Conservation (phyloP, 2,888 invertebrate species). For the Romanomermis culicivorax region DNA sequence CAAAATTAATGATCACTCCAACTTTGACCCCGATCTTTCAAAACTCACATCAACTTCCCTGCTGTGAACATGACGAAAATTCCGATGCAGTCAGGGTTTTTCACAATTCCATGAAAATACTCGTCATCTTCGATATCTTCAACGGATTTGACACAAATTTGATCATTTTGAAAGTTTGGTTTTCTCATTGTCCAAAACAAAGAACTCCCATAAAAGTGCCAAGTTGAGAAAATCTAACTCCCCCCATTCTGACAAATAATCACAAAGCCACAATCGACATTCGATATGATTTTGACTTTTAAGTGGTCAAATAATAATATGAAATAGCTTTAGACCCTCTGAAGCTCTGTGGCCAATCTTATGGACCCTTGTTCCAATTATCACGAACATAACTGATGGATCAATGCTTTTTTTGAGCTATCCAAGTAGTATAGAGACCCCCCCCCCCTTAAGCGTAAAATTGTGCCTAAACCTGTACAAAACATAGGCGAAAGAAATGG, state of each 20-base stretch:
- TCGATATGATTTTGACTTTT: not conserved
- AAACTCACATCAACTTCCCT: not conserved
- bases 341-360: not conserved
- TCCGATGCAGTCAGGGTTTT: not conserved
- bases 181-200: not conserved
- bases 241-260: not conserved
- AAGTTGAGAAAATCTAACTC: not conserved
- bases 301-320: not conserved
- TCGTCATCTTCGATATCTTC: not conserved
- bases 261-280: not conserved
- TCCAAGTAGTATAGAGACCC: no score
- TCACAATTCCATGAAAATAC: not conserved
- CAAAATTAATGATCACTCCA: not conserved
- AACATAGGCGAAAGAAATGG: no score
- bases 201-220: not conserved
- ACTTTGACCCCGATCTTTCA: not conserved
- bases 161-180: constrained; percentile 1
- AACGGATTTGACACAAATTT: not conserved
- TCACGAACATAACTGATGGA: not conserved
- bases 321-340: not conserved
- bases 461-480: no score
- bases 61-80: constrained; percentile 2
- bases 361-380: not conserved
- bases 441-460: no score
- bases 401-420: not conserved